Conservation (phyloP, 2,888 invertebrate species). For the Copidosoma aretas region DNA sequence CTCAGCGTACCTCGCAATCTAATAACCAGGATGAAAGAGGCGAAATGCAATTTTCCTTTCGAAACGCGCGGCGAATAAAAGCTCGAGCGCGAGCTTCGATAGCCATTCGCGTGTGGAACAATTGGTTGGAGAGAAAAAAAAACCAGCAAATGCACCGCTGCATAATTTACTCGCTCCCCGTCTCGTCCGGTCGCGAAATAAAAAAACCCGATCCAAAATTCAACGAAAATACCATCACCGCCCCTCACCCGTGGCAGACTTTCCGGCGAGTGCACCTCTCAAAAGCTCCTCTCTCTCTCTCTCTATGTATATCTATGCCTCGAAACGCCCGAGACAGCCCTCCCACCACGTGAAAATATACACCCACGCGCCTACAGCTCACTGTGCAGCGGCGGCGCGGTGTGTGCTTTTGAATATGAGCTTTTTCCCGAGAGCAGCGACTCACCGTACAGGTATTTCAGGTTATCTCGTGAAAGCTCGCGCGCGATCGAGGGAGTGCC, state of each 20-base stretch:
- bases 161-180: too few species aligned
- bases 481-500: constrained; percentile 22
- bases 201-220: too few species aligned
- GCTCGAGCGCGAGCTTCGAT: too few species aligned
- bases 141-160: too few species aligned
- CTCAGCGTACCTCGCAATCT: neutral
- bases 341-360: constrained; percentile 20
- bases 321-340: neutral
- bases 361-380: constrained; percentile 6
- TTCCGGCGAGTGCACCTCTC: neutral
- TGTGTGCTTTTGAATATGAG: constrained; percentile 28
- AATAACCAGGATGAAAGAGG: neutral
- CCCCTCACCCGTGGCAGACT: too few species aligned
- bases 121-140: too few species aligned
- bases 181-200: too few species aligned
- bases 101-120: too few species aligned
- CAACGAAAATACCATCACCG: too few species aligned
- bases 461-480: constrained; percentile 9
- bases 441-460: neutral
- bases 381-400: neutral
- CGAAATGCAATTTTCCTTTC: neutral
- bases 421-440: constrained; percentile 5
- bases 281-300: constrained; percentile 3
- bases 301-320: neutral
- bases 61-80: too few species aligned